Base-by-base conservation (phyloP, 2,797 vertebrate genomes). In the Paedocypris micromegethes region DNA sequence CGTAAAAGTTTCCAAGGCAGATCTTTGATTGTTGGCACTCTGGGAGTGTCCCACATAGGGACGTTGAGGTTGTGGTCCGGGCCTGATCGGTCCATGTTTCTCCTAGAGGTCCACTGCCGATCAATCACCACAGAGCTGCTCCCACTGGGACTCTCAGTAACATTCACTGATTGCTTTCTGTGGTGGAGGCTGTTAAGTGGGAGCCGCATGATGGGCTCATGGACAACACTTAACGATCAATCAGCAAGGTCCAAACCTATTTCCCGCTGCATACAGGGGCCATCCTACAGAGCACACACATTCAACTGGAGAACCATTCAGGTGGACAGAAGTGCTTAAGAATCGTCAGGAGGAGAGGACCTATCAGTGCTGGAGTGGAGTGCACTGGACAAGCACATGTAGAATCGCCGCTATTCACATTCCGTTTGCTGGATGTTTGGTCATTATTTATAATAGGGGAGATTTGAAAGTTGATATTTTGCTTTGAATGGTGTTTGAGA, bases 151-250 rank as follows among this genome's bases (percentile, higher is more conserved):
- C 85, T 86, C 85, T 87, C 81, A 81, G 88, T 90, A 89, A 88
- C 88, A 88, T 83, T 82, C 84, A 85, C 87, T 89, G 90, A 90
- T 90, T 91, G 86, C 87, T 89, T 87, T 89, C 85, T 86, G 86
- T 86, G 80, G 88, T 85, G 79, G 83, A 80, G 85, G 84, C 85
- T 80, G 85, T 90, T 89, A 88, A 89, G 89, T 88, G 87, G 67
- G 85, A 88, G 85, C 78, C 81, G 81, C 76, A 84, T 83, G 82
- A 88, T 87, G 87, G 87, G 85, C 85, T 90, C 83, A 87, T 83
- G 87, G 88, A 91, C 87, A 89, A 90, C 88, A 91, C 88, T 89
- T 90, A 89, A 90, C 86, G 88, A 90, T 90, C 89, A 91, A 90
- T 90, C 88, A 89, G 76, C 53, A 63, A 74, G 62, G 71, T 66